Evolutionary conservation across 2,888 invertebrate species (phyloP).

Genomic region (Pammene fasciana): DNA sequence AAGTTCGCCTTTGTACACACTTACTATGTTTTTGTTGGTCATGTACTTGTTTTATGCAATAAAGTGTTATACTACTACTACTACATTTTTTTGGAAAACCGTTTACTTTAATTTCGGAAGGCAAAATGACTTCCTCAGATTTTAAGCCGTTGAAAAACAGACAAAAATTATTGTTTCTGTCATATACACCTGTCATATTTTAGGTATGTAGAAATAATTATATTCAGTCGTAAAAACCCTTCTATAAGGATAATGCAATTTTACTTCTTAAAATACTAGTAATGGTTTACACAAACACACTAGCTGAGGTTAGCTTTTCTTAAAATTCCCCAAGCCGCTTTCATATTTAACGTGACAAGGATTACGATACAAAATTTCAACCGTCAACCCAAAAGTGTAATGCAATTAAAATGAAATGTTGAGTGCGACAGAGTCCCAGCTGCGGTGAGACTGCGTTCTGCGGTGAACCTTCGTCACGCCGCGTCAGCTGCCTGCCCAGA

Average conservation of each 20-base stretch:
- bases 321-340: conserved; percentile 31
- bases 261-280: neutral
- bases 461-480: conserved; percentile 61
- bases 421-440: conserved; percentile 50
- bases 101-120: too few species aligned
- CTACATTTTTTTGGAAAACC: too few species aligned
- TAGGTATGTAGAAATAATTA: too few species aligned
- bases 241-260: neutral
- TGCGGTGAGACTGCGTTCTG: conserved; percentile 55
- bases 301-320: neutral
- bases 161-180: too few species aligned
- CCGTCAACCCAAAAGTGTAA: conserved; percentile 47
- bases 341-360: conserved; percentile 47
- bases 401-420: conserved; percentile 58
- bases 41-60: too few species aligned
- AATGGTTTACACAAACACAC: neutral
- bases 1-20: too few species aligned
- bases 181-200: too few species aligned
- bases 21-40: too few species aligned
- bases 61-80: too few species aligned
- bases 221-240: too few species aligned
- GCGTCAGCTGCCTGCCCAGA: conserved; percentile 45
- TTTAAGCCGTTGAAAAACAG: too few species aligned
- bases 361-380: conserved; percentile 46
- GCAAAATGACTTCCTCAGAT: too few species aligned